A percentile compares a stretch with the other conserved stretches of the same genome.
Conservation (phyloP, 2,113 vertebrate genomes). For the Ochotona princeps region DNA sequence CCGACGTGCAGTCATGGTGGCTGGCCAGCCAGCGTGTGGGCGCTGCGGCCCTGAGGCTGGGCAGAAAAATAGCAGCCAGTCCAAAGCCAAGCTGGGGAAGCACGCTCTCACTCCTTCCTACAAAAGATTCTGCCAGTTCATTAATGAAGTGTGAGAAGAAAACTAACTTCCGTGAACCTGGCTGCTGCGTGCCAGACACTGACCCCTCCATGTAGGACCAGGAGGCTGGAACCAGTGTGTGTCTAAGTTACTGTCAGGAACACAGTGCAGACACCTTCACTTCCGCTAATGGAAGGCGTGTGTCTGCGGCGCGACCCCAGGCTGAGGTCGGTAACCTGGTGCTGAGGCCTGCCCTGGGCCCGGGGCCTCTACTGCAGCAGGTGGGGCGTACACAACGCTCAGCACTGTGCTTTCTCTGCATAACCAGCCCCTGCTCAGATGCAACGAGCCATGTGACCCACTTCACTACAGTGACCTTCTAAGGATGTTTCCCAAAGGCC, state of each 20-base stretch:
- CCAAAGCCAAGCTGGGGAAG: neutral
- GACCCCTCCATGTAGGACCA: neutral
- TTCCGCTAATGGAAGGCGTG: neutral
- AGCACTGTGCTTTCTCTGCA: no score
- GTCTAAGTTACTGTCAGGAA: neutral
- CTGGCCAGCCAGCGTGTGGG: neutral
- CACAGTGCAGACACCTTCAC: neutral
- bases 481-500: no score
- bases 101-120: neutral
- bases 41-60: neutral
- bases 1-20: neutral
- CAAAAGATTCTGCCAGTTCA: neutral
- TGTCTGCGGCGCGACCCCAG: no score
- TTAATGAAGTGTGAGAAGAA: neutral
- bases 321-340: no score
- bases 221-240: neutral
- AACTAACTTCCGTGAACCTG: neutral
- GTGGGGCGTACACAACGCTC: no score
- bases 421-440: no score
- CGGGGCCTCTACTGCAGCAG: no score
- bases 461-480: no score
- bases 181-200: neutral
- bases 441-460: no score
- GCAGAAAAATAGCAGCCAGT: neutral
- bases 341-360: no score